Base-by-base conservation (phyloP, 1,140 invertebrate species). In the Pogonomyrmex californicus region DNA sequence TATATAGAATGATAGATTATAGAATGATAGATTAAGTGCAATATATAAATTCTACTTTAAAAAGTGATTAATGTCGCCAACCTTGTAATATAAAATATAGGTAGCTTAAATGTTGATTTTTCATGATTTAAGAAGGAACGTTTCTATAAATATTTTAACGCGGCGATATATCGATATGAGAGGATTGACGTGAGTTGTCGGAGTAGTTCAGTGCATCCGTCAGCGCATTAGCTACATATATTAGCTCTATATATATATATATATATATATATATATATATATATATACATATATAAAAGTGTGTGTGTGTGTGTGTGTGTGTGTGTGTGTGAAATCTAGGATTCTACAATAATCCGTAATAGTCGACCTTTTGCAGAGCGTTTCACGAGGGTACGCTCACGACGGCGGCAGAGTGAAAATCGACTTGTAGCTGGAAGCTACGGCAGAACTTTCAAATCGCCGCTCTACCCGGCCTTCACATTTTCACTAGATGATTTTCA, bases 391-490 rank as follows among this genome's bases (percentile, higher is more conserved):
- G 54, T 49, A 82, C 60, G 58, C 30, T 54, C 56, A 47, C 23
- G 47, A 70, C 65, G 78, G n/a, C 12, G 86, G 63, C 76, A 41
- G 82, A 85, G 88, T 90, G 89, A 90, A 90, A 90, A 90, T 90
- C 88, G 62, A 17, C 86, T 75, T 58, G 33, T 83, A 54, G 88
- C 70, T 86, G 85, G 88, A 79, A 88, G 88, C 76, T 47, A 90
- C 87, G 76, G 86, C 81, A 73, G 70, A 87, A 90, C 89, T 90
- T 90, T 90, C 89, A 90, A 90, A 90, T 87, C 88, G 88, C 76
- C 86, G 73, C 87, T 90, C 89, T 87, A 90, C 30, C 81, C 88
- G 77, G 81, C 60, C 86, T 47, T 71, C 85, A 73, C 82, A 88
- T 89, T 89, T 89, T 89, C 88, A 89, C 88, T 88, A 76, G 56